A percentile compares a stretch with the other conserved stretches of the same genome.
These are phyloP conservation scores for Pseudococcus jackbeardsleyi DNA, from an alignment of 2,888 invertebrate genomes.

Conservation along the genomic window DNA sequence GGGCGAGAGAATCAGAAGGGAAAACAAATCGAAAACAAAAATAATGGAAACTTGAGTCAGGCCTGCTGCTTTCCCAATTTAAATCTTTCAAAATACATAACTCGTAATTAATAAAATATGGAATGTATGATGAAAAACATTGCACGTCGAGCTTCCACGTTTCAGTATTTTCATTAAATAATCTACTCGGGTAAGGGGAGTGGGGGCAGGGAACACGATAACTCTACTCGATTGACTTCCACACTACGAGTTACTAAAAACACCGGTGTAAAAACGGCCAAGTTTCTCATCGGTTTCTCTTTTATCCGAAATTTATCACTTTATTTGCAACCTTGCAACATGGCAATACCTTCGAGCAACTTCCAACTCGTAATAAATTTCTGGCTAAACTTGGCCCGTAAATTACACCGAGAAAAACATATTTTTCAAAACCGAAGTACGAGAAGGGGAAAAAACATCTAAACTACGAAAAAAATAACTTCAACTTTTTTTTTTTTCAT, in stretches of 20 bases:
- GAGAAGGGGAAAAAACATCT: slow-evolving; percentile 20
- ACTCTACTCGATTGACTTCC: slow-evolving; percentile 10
- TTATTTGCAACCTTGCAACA: not conserved
- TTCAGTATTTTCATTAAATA: not conserved
- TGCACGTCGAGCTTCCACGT: slow-evolving; percentile 9
- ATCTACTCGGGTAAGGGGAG: not conserved
- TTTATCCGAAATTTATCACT: not conserved
- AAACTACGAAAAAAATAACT: slow-evolving; percentile 31
- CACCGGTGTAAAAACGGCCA: not conserved
- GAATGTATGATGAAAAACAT: slow-evolving; percentile 42
- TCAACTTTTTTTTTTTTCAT: slow-evolving; percentile 45
- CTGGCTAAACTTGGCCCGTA: slow-evolving; percentile 45
- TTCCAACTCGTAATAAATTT: slow-evolving; percentile 31
- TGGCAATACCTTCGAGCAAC: not conserved
- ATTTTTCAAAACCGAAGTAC: not conserved
- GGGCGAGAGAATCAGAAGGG: not conserved
- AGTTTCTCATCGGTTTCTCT: too few species aligned
- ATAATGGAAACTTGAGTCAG: slow-evolving; percentile 57
- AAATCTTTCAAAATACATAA: slow-evolving; percentile 31
- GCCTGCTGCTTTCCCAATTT: slow-evolving; percentile 23
- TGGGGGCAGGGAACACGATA: not conserved
- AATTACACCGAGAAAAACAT: slow-evolving; percentile 9
- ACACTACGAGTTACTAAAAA: not conserved
- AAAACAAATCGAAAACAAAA: slow-evolving; percentile 42
- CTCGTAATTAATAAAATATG: slow-evolving; percentile 29